Evolutionary conservation across 2,113 vertebrate species (phyloP).

Genomic region (Tachycineta bicolor): DNA sequence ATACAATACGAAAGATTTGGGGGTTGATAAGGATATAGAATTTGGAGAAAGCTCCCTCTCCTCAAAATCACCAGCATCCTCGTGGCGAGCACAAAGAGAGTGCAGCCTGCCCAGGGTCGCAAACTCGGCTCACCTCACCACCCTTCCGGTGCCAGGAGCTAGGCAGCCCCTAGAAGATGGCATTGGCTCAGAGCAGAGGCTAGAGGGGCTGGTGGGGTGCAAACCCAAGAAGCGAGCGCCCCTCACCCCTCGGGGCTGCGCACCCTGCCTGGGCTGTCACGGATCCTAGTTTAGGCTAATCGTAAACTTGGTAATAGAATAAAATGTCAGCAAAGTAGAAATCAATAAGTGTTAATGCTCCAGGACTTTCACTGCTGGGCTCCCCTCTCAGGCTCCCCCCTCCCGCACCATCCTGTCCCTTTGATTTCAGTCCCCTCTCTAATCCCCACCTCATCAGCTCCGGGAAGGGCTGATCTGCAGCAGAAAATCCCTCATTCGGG

Average conservation of each 20-base stretch:
- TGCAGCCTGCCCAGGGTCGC: rapidly evolving
- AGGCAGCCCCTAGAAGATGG: neutral
- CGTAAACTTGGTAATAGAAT: slow-evolving; percentile 75
- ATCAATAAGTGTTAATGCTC: slow-evolving; percentile 69
- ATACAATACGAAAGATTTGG: neutral
- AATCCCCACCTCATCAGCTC: slow-evolving; percentile 85
- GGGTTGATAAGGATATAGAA: neutral
- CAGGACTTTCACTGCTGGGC: slow-evolving; percentile 72
- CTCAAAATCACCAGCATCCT: neutral
- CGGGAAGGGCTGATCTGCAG: slow-evolving; percentile 79
- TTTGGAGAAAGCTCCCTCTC: neutral
- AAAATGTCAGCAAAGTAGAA: slow-evolving; percentile 72
- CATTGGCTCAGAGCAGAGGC: neutral
- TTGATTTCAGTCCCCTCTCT: slow-evolving; percentile 72
- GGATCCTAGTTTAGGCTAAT: slow-evolving; percentile 61
- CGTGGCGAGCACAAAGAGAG: neutral
- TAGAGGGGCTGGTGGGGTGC: neutral
- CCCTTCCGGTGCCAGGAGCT: neutral
- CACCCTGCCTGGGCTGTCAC: neutral
- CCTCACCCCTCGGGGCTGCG: neutral
- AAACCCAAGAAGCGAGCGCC: neutral
- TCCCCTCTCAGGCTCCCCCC: neutral
- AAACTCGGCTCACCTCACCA: neutral
- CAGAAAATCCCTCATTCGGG: slow-evolving; percentile 84
- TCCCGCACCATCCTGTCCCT: slow-evolving; percentile 61